These are phyloP conservation scores for Epinotia bilunana DNA, from an alignment of 2,888 invertebrate genomes.

Conservation along the genomic window DNA sequence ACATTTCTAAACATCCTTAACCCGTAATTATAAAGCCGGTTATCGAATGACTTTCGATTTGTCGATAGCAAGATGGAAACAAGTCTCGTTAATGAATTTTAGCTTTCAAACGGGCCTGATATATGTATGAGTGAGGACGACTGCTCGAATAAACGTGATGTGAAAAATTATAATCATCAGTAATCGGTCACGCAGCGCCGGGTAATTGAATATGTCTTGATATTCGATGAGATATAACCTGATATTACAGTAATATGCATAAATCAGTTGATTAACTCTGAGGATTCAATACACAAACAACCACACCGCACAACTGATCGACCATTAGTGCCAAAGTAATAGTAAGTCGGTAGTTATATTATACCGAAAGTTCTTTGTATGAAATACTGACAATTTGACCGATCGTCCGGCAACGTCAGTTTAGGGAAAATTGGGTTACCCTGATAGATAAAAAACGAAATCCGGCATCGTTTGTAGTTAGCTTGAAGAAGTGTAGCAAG, in stretches of 20 bases:
- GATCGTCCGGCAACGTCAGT: no score
- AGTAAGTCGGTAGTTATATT: no score
- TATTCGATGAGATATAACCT: slow-evolving; percentile 41
- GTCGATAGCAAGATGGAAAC: not conserved
- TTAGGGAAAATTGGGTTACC: no score
- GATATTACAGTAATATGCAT: slow-evolving; percentile 20
- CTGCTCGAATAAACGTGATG: slow-evolving; percentile 45
- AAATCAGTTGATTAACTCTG: slow-evolving; percentile 12
- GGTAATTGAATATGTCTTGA: slow-evolving; percentile 53
- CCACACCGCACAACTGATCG: no score
- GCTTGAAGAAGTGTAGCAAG: no score
- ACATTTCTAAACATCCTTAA: not conserved
- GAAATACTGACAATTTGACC: no score
- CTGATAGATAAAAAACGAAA: no score
- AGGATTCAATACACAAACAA: not conserved
- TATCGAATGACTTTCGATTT: not conserved
- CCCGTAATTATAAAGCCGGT: not conserved
- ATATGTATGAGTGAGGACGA: slow-evolving; percentile 46
- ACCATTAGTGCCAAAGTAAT: no score
- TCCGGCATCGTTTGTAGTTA: no score
- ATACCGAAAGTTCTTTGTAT: no score
- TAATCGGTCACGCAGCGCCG: slow-evolving; percentile 52
- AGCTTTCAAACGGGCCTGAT: slow-evolving; percentile 46
- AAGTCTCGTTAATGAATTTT: slow-evolving; percentile 40
- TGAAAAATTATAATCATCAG: slow-evolving; percentile 49